These are phyloP conservation scores for Hyperoodon ampullatus DNA, from an alignment of 2,113 vertebrate genomes.

Conservation along the genomic window DNA sequence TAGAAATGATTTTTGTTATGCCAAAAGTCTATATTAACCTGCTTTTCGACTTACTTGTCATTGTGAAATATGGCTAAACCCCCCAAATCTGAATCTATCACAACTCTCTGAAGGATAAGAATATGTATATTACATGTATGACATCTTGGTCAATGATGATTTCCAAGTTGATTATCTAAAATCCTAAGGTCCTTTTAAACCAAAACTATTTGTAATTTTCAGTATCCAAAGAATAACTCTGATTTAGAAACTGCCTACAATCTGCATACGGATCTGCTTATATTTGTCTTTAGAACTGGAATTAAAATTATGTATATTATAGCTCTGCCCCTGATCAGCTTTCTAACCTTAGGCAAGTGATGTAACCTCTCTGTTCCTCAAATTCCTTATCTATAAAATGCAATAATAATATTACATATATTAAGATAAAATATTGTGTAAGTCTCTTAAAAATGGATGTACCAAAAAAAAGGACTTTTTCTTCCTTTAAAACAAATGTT, in stretches of 20 bases:
- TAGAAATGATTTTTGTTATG: not conserved
- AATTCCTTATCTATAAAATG: not conserved
- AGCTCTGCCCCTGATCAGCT: not conserved
- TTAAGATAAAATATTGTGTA: constrained; percentile 20
- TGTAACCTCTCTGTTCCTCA: not conserved
- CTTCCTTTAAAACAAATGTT: constrained; percentile 47
- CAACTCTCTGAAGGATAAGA: not conserved
- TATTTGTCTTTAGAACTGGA: not conserved
- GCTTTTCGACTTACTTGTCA: not conserved
- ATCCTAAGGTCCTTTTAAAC: not conserved
- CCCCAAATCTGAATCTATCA: not conserved
- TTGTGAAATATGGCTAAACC: not conserved
- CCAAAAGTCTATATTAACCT: not conserved
- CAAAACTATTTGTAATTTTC: not conserved
- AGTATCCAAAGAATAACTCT: constrained; percentile 8
- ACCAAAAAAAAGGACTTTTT: not conserved
- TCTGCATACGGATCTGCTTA: not conserved
- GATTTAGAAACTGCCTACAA: not conserved
- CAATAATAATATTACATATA: not conserved
- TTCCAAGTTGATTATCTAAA: not conserved
- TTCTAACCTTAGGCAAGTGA: not conserved
- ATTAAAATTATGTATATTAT: not conserved
- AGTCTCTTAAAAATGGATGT: constrained; percentile 15
- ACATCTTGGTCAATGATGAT: not conserved
- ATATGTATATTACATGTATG: not conserved